phyloP scores from a whole-genome alignment of 2,797 vertebrate species.

The Parambassis ranga region DNA sequence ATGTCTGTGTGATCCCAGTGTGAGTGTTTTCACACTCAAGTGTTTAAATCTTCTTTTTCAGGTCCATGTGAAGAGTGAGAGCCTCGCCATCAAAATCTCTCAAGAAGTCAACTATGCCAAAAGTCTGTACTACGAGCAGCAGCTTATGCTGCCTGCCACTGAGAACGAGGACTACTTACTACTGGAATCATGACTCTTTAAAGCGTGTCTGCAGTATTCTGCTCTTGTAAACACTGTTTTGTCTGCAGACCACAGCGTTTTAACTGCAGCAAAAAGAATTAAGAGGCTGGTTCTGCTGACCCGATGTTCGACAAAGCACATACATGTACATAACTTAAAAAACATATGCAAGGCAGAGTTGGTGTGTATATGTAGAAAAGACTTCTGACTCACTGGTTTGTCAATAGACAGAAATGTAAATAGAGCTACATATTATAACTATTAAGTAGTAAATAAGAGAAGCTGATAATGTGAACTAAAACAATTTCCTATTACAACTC shows the following conservation, averaged over 20 bases:
- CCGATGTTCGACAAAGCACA: constrained; percentile 51
- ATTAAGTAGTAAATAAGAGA: constrained; percentile 51
- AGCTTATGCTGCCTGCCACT: constrained; percentile 91
- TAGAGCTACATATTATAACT: constrained; percentile 50
- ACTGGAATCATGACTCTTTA: constrained; percentile 83
- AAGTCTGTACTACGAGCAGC: constrained; percentile 98
- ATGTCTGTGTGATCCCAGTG: neutral
- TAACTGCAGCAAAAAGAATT: constrained; percentile 13
- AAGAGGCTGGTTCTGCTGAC: neutral
- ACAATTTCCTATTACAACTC: constrained; percentile 72
- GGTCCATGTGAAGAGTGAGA: constrained; percentile 94
- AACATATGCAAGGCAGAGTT: constrained; percentile 52
- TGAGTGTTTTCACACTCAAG: neutral
- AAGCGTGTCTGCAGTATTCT: neutral
- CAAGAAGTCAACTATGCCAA: constrained; percentile 99
- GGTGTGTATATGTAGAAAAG: constrained; percentile 41
- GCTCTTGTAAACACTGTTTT: neutral
- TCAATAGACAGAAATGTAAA: constrained; percentile 72
- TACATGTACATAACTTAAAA: constrained; percentile 13
- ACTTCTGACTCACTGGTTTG: constrained; percentile 47
- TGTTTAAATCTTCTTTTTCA: constrained; percentile 43
- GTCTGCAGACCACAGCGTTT: constrained; percentile 9
- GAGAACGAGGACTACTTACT: constrained; percentile 89
- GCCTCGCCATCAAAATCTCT: constrained; percentile 91
- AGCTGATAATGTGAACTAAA: constrained; percentile 53